These are phyloP conservation scores for Schrankia costaestrigalis DNA, from an alignment of 2,888 invertebrate genomes.

Conservation along the genomic window DNA sequence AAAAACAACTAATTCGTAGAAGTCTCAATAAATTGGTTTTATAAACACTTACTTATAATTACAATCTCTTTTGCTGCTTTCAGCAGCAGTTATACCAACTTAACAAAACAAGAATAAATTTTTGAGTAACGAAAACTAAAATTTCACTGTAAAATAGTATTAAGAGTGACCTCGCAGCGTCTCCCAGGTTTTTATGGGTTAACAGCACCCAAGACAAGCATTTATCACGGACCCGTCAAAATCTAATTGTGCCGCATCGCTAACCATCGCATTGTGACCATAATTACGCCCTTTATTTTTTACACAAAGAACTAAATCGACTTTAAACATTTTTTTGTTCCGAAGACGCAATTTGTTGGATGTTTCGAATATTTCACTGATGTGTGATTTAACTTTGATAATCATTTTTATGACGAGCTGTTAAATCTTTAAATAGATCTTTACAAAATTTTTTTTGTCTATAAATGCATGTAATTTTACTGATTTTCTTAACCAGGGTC, in stretches of 20 bases:
- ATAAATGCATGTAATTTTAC: background rate
- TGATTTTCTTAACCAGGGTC: no score
- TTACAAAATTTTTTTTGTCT: constrained; percentile 5
- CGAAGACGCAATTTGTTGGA: constrained; percentile 56
- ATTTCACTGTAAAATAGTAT: constrained; percentile 22
- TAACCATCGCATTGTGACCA: constrained; percentile 74
- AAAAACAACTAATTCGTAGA: no score
- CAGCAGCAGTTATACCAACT: no score
- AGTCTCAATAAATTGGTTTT: no score
- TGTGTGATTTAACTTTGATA: constrained; percentile 35
- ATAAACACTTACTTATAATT: no score
- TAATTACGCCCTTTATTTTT: constrained; percentile 77
- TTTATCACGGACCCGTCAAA: constrained; percentile 78
- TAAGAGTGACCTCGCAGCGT: constrained; percentile 24
- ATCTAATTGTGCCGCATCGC: constrained; percentile 78
- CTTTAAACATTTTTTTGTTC: constrained; percentile 59
- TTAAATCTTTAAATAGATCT: constrained; percentile 13
- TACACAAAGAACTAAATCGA: constrained; percentile 64
- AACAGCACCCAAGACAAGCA: constrained; percentile 60
- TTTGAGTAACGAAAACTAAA: no score
- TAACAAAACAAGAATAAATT: no score
- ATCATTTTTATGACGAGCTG: constrained; percentile 28
- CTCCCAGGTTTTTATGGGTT: constrained; percentile 47
- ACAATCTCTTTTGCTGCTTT: no score
- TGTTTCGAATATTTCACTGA: constrained; percentile 59